A percentile compares a stretch with the other conserved stretches of the same genome.
These are phyloP conservation scores for Carterocephalus palaemon DNA, from an alignment of 2,888 invertebrate species.

Conservation along the genomic window DNA sequence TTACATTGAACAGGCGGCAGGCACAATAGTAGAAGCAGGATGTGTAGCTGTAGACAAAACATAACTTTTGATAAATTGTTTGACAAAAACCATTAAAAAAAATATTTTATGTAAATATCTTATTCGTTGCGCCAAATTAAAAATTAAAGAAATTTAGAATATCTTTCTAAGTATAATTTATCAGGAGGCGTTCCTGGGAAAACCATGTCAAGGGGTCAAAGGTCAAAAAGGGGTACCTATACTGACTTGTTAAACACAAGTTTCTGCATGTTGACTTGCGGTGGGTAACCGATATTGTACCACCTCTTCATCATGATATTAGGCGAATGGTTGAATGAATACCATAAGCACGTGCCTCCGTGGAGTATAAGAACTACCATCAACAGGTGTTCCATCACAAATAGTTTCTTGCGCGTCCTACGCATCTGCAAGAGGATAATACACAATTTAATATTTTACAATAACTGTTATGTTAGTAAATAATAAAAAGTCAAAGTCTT, in stretches of 20 bases:
- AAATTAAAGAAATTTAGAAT: too few species aligned
- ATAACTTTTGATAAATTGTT: not conserved
- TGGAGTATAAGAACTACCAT: conserved; percentile 47
- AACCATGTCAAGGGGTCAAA: too few species aligned
- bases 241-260: conserved; percentile 51
- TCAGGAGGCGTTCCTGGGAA: too few species aligned
- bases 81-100: not conserved
- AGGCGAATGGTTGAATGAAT: conserved; percentile 34
- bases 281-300: conserved; percentile 47
- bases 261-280: conserved; percentile 43
- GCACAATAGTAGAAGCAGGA: conserved; percentile 63
- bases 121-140: too few species aligned
- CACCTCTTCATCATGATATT: conserved; percentile 30
- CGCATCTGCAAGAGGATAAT: conserved; percentile 50
- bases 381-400: conserved; percentile 50
- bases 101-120: not conserved
- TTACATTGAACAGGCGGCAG: conserved; percentile 59
- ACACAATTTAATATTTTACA: too few species aligned
- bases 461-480: too few species aligned
- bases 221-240: not conserved
- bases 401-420: conserved; percentile 48
- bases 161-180: too few species aligned
- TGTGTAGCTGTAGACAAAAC: conserved; percentile 49
- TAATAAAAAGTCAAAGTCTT: too few species aligned
- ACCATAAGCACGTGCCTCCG: conserved; percentile 57